Evolutionary conservation across 2,888 invertebrate genomes (phyloP).

Genomic region (Drosophila melanosoma): DNA sequence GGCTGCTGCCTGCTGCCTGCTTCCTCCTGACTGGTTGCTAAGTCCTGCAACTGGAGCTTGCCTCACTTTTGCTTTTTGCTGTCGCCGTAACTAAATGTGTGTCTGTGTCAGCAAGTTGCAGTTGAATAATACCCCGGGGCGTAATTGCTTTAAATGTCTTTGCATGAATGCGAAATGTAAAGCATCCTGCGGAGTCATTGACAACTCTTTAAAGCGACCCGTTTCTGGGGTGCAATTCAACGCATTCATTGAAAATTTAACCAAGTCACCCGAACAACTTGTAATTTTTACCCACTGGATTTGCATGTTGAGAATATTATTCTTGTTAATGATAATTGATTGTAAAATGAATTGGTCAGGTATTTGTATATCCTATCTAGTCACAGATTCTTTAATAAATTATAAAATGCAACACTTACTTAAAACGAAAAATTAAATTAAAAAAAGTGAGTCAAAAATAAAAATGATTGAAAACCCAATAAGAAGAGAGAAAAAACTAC

Average conservation of each 20-base stretch:
- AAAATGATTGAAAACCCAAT: too few species aligned
- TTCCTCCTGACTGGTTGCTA: not conserved
- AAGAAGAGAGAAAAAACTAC: too few species aligned
- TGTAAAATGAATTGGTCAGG: slow-evolving; percentile 5
- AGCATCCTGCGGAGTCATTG: slow-evolving; percentile 40
- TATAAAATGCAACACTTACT: not conserved
- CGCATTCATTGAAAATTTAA: not conserved
- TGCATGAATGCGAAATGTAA: slow-evolving; percentile 71
- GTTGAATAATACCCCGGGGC: slow-evolving; percentile 75
- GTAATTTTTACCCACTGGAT: slow-evolving; percentile 3
- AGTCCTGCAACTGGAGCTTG: slow-evolving; percentile 31
- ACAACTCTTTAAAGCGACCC: slow-evolving; percentile 53
- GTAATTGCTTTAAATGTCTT: slow-evolving; percentile 81
- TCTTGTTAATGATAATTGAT: slow-evolving; percentile 11
- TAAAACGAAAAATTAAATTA: not conserved
- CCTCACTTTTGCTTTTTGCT: slow-evolving; percentile 72
- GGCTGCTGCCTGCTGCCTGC: not conserved
- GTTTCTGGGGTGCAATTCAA: slow-evolving; percentile 5
- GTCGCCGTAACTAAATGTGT: slow-evolving; percentile 55
- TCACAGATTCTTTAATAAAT: not conserved
- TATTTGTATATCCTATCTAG: not conserved
- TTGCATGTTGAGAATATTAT: not conserved
- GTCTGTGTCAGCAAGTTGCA: slow-evolving; percentile 78
- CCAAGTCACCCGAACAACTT: not conserved
- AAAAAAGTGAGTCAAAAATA: not conserved